Percentiles rank a stretch among this genome's conserved stretches.
Conservation (phyloP, 2,888 invertebrate species). For the Linhomoeus sp. region DNA sequence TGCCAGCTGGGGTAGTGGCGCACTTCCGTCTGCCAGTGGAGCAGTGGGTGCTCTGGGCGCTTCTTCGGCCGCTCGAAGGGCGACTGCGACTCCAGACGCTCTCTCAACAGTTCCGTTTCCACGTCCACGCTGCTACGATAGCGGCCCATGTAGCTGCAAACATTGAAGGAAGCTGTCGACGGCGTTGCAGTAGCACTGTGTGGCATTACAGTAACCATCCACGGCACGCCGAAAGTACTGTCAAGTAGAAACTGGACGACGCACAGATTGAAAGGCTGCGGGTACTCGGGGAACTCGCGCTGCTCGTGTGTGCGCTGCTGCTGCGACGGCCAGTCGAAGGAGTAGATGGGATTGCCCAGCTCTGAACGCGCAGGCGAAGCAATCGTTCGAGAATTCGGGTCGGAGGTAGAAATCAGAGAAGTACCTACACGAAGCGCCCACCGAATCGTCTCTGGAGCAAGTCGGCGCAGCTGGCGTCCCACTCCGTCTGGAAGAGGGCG, state of each 20-base stretch:
- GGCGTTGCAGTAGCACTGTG: too few species aligned
- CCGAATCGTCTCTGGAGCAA: slow-evolving; percentile 60
- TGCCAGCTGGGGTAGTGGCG: slow-evolving; percentile 17
- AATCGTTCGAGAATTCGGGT: not conserved
- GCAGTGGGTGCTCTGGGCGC: slow-evolving; percentile 16
- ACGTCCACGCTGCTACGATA: slow-evolving; percentile 77
- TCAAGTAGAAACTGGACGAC: not conserved
- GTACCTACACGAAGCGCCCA: slow-evolving; percentile 31
- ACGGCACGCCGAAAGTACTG: slow-evolving; percentile 14
- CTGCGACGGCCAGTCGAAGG: slow-evolving; percentile 64
- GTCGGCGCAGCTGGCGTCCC: slow-evolving; percentile 59
- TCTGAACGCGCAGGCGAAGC: slow-evolving; percentile 31
- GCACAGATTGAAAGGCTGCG: slow-evolving; percentile 32
- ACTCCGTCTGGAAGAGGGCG: slow-evolving; percentile 74
- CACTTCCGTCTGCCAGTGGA: slow-evolving; percentile 18
- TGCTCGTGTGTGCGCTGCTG: slow-evolving; percentile 46
- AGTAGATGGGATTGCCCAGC: slow-evolving; percentile 57
- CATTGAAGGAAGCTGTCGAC: slow-evolving; percentile 5
- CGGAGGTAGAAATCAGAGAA: too few species aligned
- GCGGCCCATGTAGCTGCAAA: slow-evolving; percentile 58
- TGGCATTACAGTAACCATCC: not conserved
- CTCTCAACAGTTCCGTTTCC: slow-evolving; percentile 60
- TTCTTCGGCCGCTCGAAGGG: not conserved
- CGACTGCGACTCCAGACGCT: slow-evolving; percentile 44
- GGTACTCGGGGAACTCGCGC: slow-evolving; percentile 55